A percentile compares a stretch with the other conserved stretches of the same genome.
phyloP scores from a whole-genome alignment of 2,113 vertebrate genomes.

The Xenopus laevis region DNA sequence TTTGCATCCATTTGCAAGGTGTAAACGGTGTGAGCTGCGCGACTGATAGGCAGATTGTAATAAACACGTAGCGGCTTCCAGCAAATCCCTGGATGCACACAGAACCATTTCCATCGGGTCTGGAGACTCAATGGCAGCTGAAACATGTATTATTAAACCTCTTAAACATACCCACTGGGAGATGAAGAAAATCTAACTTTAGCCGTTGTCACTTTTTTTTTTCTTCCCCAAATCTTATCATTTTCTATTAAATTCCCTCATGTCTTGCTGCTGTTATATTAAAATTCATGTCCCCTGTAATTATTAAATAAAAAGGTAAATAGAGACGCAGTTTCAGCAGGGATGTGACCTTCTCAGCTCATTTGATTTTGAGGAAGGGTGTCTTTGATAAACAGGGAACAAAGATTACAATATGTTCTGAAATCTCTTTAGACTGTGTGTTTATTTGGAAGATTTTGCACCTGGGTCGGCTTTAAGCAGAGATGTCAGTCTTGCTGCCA shows the following conservation, averaged over 20 bases:
- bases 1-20: conserved; percentile 51
- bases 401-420: conserved; percentile 42
- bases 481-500: neutral
- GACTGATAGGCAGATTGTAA: conserved; percentile 53
- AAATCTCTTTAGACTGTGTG: conserved; percentile 45
- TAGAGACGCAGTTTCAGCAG: conserved; percentile 65
- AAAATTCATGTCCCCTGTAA: conserved; percentile 70
- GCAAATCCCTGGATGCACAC: conserved; percentile 69
- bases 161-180: conserved; percentile 75
- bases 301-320: conserved; percentile 79
- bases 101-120: conserved; percentile 62
- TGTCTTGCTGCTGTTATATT: conserved; percentile 73
- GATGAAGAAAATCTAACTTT: conserved; percentile 75
- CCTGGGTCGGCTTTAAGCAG: conserved; percentile 10
- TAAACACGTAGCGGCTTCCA: conserved; percentile 55
- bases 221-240: conserved; percentile 56
- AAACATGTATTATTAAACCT: conserved; percentile 80
- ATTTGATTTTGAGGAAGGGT: conserved; percentile 57
- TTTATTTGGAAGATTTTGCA: neutral
- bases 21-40: conserved; percentile 33
- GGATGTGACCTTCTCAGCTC: conserved; percentile 67
- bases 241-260: conserved; percentile 69
- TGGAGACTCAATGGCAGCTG: conserved; percentile 69
- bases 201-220: conserved; percentile 71
- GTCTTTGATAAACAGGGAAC: conserved; percentile 58